These are phyloP conservation scores for Drosophila repleta DNA, from an alignment of 1,140 invertebrate species.

Conservation along the genomic window DNA sequence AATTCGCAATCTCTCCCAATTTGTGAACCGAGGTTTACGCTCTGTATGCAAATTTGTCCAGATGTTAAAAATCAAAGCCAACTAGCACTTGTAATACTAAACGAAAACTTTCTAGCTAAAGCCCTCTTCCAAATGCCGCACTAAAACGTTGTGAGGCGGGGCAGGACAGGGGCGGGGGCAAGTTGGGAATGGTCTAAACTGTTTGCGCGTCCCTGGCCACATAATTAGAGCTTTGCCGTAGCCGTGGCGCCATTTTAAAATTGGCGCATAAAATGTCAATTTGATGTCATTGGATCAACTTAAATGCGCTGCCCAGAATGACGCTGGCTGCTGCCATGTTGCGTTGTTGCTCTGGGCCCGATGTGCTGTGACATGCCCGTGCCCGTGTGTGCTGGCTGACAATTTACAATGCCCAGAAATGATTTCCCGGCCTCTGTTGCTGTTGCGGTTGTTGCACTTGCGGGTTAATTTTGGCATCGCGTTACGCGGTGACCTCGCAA, in stretches of 20 bases:
- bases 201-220: constrained; percentile 70
- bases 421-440: constrained; percentile 35
- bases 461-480: constrained; percentile 71
- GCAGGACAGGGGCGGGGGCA: neutral
- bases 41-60: neutral
- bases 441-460: constrained; percentile 45
- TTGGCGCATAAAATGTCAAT: constrained; percentile 82
- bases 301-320: constrained; percentile 62
- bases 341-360: constrained; percentile 27
- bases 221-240: constrained; percentile 73
- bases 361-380: constrained; percentile 18
- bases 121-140: constrained; percentile 2
- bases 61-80: neutral
- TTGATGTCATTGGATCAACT: constrained; percentile 82
- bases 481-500: constrained; percentile 50
- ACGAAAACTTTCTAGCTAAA: constrained; percentile 4
- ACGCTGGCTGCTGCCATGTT: constrained; percentile 26
- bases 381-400: constrained; percentile 46
- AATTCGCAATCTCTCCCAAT: no score
- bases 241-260: constrained; percentile 71
- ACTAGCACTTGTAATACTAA: constrained; percentile 1
- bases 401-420: constrained; percentile 59
- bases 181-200: constrained; percentile 54
- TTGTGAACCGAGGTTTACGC: no score
- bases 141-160: no score